Evolutionary conservation across 2,113 vertebrate genomes (phyloP).

Genomic region (Hylia prasina): DNA sequence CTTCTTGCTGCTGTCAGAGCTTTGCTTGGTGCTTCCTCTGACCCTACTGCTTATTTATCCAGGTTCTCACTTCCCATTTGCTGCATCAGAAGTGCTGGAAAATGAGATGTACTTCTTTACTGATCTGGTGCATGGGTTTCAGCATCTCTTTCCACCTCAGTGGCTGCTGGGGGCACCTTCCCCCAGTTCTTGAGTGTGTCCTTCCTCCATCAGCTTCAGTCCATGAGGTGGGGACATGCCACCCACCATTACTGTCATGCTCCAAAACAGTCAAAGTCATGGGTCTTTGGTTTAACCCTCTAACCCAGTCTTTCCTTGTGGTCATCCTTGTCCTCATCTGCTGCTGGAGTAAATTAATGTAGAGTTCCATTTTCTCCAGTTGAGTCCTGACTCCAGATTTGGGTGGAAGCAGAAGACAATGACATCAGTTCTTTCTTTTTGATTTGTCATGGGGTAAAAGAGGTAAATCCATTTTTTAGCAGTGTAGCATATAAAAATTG

Average conservation of each 20-base stretch:
- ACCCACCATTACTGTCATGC: neutral
- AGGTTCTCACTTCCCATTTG: neutral
- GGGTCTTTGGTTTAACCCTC: neutral
- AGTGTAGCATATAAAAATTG: neutral
- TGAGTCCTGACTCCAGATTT: neutral
- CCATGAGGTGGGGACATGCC: fast-evolving
- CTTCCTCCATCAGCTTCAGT: neutral
- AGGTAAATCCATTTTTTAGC: neutral
- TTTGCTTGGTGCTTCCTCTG: neutral
- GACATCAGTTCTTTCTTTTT: neutral
- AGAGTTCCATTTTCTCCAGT: neutral
- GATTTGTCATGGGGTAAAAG: neutral
- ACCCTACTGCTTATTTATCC: neutral
- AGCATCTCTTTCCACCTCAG: neutral
- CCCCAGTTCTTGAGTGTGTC: neutral
- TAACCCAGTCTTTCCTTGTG: fast-evolving
- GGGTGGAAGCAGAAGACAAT: neutral
- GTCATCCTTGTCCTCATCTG: neutral
- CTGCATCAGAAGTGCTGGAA: neutral
- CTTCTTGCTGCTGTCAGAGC: neutral
- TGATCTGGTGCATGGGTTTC: neutral
- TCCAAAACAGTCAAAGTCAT: neutral
- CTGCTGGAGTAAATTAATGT: neutral
- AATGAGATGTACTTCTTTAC: neutral
- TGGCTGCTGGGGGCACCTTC: neutral